phyloP scores from a whole-genome alignment of 2,113 vertebrate genomes.

The Clarias gariepinus region DNA sequence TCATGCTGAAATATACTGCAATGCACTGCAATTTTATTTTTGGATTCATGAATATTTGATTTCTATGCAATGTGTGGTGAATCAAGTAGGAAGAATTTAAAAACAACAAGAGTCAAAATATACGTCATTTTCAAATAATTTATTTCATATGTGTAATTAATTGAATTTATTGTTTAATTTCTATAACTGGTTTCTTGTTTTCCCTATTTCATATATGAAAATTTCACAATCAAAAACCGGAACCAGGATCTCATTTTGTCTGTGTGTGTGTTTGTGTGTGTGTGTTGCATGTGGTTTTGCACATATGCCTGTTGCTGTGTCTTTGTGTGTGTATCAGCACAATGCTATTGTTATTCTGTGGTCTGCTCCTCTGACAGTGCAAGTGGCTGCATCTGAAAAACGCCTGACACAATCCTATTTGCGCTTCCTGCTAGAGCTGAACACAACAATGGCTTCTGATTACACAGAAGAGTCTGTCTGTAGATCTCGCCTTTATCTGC shows the following conservation, averaged over 20 bases:
- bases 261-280: slow-evolving; percentile 17
- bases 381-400: slow-evolving; percentile 15
- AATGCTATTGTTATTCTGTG: slow-evolving; percentile 14
- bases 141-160: not conserved
- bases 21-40: not conserved
- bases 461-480: slow-evolving; percentile 1
- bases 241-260: not conserved
- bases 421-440: slow-evolving; percentile 20
- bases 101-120: too few species aligned
- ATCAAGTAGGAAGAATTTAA: not conserved
- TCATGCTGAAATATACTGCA: not conserved
- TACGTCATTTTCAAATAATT: too few species aligned
- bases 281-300: not conserved
- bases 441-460: slow-evolving; percentile 45
- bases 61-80: not conserved
- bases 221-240: not conserved
- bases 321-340: slow-evolving; percentile 1
- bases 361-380: not conserved
- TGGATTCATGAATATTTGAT: not conserved
- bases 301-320: not conserved
- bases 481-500: slow-evolving; percentile 1
- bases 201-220: not conserved
- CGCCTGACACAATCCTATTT: slow-evolving; percentile 16
- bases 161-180: not conserved
- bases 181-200: not conserved